A percentile compares a stretch with the other conserved stretches of the same genome.
phyloP scores from a whole-genome alignment of 2,888 invertebrate species.

The Drosophila neoperkinsi region DNA sequence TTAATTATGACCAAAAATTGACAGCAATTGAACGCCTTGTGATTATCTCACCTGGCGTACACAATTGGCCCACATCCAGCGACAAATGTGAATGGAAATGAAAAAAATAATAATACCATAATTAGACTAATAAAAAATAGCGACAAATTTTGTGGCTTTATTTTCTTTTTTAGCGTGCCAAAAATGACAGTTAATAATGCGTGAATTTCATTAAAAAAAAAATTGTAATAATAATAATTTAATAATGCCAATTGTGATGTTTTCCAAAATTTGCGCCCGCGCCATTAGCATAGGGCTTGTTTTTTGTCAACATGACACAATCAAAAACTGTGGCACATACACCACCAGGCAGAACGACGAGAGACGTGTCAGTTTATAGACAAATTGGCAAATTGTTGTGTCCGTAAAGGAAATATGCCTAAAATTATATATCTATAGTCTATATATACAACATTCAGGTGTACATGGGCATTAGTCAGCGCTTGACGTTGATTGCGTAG shows the following conservation, averaged over 20 bases:
- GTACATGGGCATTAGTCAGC: constrained; percentile 63
- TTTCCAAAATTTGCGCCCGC: constrained; percentile 31
- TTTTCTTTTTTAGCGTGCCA: constrained; percentile 7
- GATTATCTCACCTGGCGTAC: constrained; percentile 55
- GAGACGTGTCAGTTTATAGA: constrained; percentile 43
- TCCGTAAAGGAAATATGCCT: constrained; percentile 33
- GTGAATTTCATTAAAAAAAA: constrained; percentile 9
- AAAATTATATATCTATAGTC: constrained; percentile 20
- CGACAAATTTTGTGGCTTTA: constrained; percentile 23
- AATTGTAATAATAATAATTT: constrained; percentile 34
- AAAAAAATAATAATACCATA: constrained; percentile 1
- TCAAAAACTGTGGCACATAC: constrained; percentile 34
- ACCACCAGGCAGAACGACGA: constrained; percentile 21
- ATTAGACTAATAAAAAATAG: constrained; percentile 8
- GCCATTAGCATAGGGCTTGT: constrained; percentile 3
- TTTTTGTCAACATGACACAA: constrained; percentile 12
- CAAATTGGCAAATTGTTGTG: constrained; percentile 42
- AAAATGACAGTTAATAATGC: constrained; percentile 34
- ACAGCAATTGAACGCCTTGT: constrained; percentile 47
- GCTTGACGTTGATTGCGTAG: constrained; percentile 66
- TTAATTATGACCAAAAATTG: constrained; percentile 66
- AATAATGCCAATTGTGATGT: constrained; percentile 68
- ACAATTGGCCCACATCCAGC: constrained; percentile 28
- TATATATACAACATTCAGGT: constrained; percentile 9
- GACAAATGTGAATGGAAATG: background rate